Percentiles rank a stretch among this genome's conserved stretches.
Evolutionary conservation across 2,113 vertebrate species (phyloP).

Genomic region (Cisticola juncidis): DNA sequence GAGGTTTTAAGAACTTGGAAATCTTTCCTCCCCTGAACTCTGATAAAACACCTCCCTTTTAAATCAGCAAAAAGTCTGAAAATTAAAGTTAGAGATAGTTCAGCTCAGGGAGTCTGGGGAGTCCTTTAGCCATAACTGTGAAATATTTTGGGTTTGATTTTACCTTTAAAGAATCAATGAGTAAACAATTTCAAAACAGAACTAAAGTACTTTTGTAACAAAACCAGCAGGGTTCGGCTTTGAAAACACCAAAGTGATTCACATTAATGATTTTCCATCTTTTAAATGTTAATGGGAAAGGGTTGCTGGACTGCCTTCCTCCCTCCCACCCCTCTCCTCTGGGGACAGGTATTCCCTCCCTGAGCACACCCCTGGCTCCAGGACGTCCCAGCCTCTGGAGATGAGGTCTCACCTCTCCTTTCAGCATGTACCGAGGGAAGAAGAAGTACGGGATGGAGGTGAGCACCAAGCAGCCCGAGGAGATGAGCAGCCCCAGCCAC

Average conservation of each 20-base stretch:
- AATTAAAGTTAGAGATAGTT: not conserved
- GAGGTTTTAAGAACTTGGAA: not conserved
- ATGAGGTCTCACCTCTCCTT: conserved; percentile 65
- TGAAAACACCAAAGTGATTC: not conserved
- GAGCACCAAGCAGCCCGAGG: conserved; percentile 79
- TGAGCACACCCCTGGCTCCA: not conserved
- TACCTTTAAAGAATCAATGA: not conserved
- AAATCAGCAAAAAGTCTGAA: not conserved
- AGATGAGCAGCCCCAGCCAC: conserved; percentile 94
- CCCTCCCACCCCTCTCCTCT: not conserved
- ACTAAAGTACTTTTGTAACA: not conserved
- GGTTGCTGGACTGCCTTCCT: not conserved
- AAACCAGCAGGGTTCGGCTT: not conserved
- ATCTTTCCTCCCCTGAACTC: not conserved
- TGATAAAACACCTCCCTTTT: not conserved
- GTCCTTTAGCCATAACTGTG: not conserved
- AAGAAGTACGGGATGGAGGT: conserved; percentile 94
- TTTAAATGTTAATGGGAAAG: not conserved
- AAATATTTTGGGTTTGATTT: not conserved
- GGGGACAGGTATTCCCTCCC: not conserved
- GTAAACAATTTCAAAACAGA: not conserved
- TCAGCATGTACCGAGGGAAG: conserved; percentile 83
- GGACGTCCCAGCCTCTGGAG: not conserved
- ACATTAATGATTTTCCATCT: not conserved
- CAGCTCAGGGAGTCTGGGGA: not conserved